A percentile compares a stretch with the other conserved stretches of the same genome.
These are phyloP conservation scores for Zaprionus ghesquierei DNA, from an alignment of 1,140 invertebrate species.

Conservation along the genomic window DNA sequence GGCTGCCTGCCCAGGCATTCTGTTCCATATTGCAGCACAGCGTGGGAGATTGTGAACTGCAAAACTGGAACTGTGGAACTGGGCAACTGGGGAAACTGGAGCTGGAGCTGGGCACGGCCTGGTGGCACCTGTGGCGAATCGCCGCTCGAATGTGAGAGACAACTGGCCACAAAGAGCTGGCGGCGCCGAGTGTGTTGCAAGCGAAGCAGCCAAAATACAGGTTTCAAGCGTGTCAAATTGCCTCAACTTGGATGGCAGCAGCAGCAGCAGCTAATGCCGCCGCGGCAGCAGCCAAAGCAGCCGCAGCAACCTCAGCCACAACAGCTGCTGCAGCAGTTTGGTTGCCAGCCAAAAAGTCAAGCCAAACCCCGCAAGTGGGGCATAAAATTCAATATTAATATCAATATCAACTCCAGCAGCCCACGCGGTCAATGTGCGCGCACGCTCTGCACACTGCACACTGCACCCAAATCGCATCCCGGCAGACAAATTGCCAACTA, in stretches of 20 bases:
- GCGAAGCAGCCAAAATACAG: constrained; percentile 47
- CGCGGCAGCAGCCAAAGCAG: neutral
- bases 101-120: neutral
- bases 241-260: constrained; percentile 36
- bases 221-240: constrained; percentile 71
- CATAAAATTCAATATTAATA: constrained; percentile 45
- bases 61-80: too few relatives aligned
- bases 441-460: neutral
- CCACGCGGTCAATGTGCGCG: constrained; percentile 17
- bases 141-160: constrained; percentile 3
- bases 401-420: constrained; percentile 34
- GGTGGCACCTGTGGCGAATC: constrained; percentile 51
- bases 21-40: neutral
- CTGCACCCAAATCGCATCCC: constrained; percentile 47
- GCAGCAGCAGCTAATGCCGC: neutral
- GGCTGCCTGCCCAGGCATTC: neutral
- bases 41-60: neutral
- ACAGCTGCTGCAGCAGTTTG: constrained; percentile 6
- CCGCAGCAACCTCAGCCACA: neutral
- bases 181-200: constrained; percentile 63
- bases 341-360: constrained; percentile 12
- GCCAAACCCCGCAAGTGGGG: constrained; percentile 25
- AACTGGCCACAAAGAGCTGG: constrained; percentile 31
- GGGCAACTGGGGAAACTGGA: neutral
- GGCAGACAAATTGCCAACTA: constrained; percentile 42